Evolutionary conservation across 2,113 vertebrate species (phyloP).

Genomic region (Pseudolaguvia tuberculata): DNA sequence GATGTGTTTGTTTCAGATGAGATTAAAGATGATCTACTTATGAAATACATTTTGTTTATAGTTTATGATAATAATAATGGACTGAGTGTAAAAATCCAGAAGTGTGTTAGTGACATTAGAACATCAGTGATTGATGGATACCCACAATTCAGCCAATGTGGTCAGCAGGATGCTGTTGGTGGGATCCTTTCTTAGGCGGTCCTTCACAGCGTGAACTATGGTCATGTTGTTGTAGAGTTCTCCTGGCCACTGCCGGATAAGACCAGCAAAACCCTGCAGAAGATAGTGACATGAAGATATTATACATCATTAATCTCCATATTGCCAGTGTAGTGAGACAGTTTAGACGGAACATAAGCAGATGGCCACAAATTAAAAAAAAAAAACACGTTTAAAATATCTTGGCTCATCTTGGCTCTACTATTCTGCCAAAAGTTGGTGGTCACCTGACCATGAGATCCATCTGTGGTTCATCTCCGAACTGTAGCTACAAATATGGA

Average conservation of each 20-base stretch:
- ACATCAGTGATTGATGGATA: slow-evolving; percentile 22
- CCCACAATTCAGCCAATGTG: slow-evolving; percentile 93
- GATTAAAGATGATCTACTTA: too few species aligned
- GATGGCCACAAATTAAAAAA: too few species aligned
- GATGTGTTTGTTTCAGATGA: too few species aligned
- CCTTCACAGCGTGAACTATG: slow-evolving; percentile 86
- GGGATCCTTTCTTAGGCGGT: slow-evolving; percentile 87
- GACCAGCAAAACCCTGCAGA: slow-evolving; percentile 85
- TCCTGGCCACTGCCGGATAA: slow-evolving; percentile 95
- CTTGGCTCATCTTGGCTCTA: too few species aligned
- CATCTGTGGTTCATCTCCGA: too few species aligned
- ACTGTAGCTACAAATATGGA: too few species aligned
- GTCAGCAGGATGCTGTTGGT: slow-evolving; percentile 83
- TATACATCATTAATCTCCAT: background rate
- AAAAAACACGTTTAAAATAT: too few species aligned
- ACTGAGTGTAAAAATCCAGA: background rate
- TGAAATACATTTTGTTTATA: background rate
- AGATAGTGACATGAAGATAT: background rate
- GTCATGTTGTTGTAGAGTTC: slow-evolving; percentile 95
- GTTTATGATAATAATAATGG: background rate
- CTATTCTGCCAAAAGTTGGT: too few species aligned
- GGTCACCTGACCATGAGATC: too few species aligned
- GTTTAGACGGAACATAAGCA: background rate
- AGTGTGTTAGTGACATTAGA: too few species aligned
- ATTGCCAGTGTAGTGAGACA: background rate